Evolutionary conservation across 2,888 invertebrate genomes (phyloP).

Genomic region (Psylliodes chrysocephalus): DNA sequence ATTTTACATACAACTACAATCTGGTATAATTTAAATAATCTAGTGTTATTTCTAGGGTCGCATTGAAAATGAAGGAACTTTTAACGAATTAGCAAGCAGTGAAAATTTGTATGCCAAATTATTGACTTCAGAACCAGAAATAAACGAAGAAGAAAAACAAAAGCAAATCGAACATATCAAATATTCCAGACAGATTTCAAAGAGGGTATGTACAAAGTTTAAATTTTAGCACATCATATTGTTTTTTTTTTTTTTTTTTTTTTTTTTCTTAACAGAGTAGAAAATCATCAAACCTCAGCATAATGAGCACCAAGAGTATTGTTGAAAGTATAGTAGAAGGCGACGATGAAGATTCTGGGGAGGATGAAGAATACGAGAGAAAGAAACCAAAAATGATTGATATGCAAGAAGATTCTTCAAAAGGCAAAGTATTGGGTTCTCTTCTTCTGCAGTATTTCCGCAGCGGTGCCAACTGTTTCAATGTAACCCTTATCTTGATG

Average conservation of each 20-base stretch:
- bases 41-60: slow-evolving; percentile 38
- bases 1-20: too few species aligned
- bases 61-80: slow-evolving; percentile 65
- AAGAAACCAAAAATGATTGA: slow-evolving; percentile 64
- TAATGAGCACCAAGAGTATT: slow-evolving; percentile 59
- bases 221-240: too few species aligned
- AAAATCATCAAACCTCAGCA: slow-evolving; percentile 55
- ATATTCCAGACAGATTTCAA: slow-evolving; percentile 26
- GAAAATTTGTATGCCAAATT: slow-evolving; percentile 66
- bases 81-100: slow-evolving; percentile 61
- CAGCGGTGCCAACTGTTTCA: slow-evolving; percentile 68
- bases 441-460: slow-evolving; percentile 69
- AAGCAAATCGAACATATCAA: slow-evolving; percentile 39
- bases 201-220: slow-evolving; percentile 13
- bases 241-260: too few species aligned
- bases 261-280: slow-evolving; percentile 39
- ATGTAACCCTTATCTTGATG: slow-evolving; percentile 65
- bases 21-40: too few species aligned
- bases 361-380: slow-evolving; percentile 50
- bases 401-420: slow-evolving; percentile 68
- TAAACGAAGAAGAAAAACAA: slow-evolving; percentile 57
- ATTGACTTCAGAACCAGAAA: slow-evolving; percentile 60
- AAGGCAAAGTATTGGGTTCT: slow-evolving; percentile 71
- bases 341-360: slow-evolving; percentile 63
- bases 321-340: slow-evolving; percentile 57